These are phyloP conservation scores for Poecilia gillii DNA, from an alignment of 2,797 vertebrate species.

Conservation along the genomic window DNA sequence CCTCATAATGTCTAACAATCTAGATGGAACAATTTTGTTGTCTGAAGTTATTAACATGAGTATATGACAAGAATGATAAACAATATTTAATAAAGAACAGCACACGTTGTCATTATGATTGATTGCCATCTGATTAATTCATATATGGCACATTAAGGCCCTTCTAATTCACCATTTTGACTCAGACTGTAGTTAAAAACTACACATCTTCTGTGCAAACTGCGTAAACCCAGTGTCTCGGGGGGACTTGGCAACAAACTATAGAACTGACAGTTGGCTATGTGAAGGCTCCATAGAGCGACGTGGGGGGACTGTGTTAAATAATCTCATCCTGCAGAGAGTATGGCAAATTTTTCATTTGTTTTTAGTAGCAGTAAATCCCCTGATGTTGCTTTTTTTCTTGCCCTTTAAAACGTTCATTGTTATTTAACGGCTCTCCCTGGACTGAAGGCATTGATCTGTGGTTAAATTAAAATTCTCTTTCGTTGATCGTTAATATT, in stretches of 20 bases:
- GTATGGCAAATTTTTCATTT: constrained; percentile 7
- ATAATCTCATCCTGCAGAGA: constrained; percentile 21
- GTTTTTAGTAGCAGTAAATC: constrained; percentile 7
- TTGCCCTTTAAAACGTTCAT: constrained; percentile 10
- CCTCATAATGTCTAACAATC: not conserved
- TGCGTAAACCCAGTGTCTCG: not conserved
- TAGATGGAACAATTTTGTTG: not conserved
- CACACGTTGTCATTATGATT: too few relatives aligned
- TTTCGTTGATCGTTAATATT: constrained; percentile 17
- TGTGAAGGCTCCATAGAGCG: constrained; percentile 10
- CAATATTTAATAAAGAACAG: too few relatives aligned
- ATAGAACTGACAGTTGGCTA: constrained; percentile 42
- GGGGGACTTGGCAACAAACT: constrained; percentile 12
- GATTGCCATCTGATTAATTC: too few relatives aligned
- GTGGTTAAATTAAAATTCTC: constrained; percentile 3
- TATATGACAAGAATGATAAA: not conserved
- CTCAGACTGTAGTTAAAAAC: not conserved
- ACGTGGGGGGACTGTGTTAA: not conserved
- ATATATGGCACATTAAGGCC: not conserved
- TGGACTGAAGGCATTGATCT: not conserved
- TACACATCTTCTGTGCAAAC: not conserved
- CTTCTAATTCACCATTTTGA: not conserved
- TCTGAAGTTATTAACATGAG: not conserved
- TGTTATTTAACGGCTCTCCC: constrained; percentile 10
- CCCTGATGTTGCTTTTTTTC: constrained; percentile 12